Percentiles rank a stretch among this genome's conserved stretches.
These are phyloP conservation scores for Ametastegia equiseti DNA, from an alignment of 2,888 invertebrate species.

Conservation along the genomic window DNA sequence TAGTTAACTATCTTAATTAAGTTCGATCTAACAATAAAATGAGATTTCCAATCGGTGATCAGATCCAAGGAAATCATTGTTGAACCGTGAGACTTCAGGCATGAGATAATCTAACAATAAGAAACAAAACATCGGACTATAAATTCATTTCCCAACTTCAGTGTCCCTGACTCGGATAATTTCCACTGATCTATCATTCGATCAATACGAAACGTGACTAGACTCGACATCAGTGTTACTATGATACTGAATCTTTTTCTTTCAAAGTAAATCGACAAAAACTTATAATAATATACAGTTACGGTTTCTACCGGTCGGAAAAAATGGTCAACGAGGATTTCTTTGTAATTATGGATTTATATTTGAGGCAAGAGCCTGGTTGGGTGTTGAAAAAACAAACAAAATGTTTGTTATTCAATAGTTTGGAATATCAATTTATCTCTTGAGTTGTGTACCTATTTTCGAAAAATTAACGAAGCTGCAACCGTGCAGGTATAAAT, in stretches of 20 bases:
- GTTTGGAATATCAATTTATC: no score
- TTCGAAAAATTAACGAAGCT: no score
- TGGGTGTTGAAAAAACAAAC: no score
- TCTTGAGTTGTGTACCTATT: no score
- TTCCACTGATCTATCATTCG: neutral
- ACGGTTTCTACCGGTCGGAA: neutral
- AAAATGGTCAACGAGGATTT: neutral
- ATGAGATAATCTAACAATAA: neutral
- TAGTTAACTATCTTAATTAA: constrained; percentile 3
- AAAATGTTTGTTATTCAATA: no score
- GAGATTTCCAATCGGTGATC: neutral
- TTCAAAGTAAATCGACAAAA: neutral
- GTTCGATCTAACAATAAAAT: neutral
- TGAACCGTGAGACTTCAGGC: neutral
- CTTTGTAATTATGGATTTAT: no score
- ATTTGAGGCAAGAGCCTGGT: no score
- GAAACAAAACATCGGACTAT: neutral
- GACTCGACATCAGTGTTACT: neutral
- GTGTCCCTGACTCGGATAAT: constrained; percentile 24
- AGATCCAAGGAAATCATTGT: constrained; percentile 9
- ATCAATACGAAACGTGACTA: constrained; percentile 1
- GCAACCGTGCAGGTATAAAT: no score
- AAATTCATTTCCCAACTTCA: neutral
- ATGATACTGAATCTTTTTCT: neutral
- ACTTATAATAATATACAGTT: neutral